Percentiles rank a stretch among this genome's conserved stretches.
Conservation (phyloP, 2,113 vertebrate species). For the Passer domesticus region DNA sequence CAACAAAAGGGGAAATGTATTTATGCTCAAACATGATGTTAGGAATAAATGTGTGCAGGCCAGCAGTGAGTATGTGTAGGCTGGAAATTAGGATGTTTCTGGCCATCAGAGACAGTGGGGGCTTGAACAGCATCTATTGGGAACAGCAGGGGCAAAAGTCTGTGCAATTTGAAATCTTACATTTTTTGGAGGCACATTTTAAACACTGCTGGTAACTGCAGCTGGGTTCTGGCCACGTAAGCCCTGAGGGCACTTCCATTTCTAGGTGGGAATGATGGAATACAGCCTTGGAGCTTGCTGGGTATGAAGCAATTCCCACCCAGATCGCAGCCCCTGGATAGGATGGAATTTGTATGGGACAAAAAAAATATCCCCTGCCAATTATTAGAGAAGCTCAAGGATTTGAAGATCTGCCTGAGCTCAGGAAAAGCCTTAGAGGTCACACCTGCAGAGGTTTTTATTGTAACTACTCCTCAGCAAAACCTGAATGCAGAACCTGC, state of each 20-base stretch:
- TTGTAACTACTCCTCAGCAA: background rate
- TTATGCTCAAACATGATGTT: conserved; percentile 27
- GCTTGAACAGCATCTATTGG: background rate
- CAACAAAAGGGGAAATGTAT: conserved; percentile 23
- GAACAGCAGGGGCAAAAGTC: conserved; percentile 21
- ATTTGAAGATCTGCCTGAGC: background rate
- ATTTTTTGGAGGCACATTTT: background rate
- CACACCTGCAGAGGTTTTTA: background rate
- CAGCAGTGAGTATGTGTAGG: background rate
- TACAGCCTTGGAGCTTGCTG: background rate
- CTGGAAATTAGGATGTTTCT: conserved; percentile 27
- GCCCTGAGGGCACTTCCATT: background rate
- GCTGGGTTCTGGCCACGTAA: background rate
- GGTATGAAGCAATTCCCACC: background rate
- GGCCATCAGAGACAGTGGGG: background rate
- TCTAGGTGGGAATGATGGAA: background rate
- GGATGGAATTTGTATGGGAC: fast-evolving
- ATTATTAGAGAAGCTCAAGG: background rate
- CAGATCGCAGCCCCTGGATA: background rate
- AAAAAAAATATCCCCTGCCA: background rate
- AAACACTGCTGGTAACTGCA: background rate
- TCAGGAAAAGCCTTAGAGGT: background rate
- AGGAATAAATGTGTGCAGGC: background rate
- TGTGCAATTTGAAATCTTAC: background rate
- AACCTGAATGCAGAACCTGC: background rate